phyloP scores from a whole-genome alignment of 2,113 vertebrate species.

The Aleadryas rufinucha region DNA sequence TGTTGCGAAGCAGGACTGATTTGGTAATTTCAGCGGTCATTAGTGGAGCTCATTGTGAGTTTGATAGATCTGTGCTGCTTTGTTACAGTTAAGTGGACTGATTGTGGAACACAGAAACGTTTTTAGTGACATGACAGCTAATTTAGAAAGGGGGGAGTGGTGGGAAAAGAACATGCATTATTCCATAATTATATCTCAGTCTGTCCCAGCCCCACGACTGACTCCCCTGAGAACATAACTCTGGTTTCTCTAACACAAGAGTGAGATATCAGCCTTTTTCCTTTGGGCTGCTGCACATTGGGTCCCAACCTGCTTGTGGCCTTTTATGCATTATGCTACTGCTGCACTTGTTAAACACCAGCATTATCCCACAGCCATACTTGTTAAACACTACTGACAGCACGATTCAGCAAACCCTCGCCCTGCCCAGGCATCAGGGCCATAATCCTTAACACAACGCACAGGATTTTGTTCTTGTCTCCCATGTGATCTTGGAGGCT shows the following conservation, averaged over 20 bases:
- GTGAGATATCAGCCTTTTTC: neutral
- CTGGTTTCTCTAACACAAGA: conserved; percentile 13
- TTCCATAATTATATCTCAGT: conserved; percentile 56
- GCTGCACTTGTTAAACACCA: neutral
- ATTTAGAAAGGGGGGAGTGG: conserved; percentile 53
- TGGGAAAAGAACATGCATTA: conserved; percentile 56
- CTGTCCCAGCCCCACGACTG: neutral
- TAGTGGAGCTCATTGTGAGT: conserved; percentile 54
- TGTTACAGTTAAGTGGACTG: conserved; percentile 72
- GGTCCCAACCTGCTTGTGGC: neutral
- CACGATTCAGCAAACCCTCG: fast-evolving
- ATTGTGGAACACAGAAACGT: conserved; percentile 63
- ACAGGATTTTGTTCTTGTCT: neutral
- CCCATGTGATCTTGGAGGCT: neutral
- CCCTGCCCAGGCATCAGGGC: neutral
- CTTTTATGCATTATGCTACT: neutral
- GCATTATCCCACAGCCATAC: neutral
- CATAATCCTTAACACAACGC: neutral
- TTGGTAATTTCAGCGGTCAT: conserved; percentile 61
- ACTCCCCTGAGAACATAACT: conserved; percentile 32
- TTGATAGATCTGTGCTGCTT: conserved; percentile 63
- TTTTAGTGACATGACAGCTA: conserved; percentile 69
- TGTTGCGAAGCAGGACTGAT: conserved; percentile 37
- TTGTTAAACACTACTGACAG: neutral
- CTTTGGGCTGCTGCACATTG: neutral